Conservation (phyloP, 2,113 vertebrate genomes). For the Phalacrocorax pelagicus region DNA sequence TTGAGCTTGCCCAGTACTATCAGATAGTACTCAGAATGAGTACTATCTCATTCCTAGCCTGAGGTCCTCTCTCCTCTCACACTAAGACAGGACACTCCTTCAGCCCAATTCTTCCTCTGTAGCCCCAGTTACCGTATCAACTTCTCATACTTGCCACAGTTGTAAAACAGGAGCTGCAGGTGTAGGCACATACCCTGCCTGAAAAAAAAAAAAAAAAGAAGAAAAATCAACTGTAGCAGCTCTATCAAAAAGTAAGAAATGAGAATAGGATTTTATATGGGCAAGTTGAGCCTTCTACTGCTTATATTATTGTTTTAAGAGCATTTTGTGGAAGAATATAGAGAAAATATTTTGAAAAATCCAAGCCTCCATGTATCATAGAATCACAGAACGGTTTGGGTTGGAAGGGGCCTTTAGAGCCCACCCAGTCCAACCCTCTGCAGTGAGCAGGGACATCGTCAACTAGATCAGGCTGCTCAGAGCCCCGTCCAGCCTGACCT, state of each 20-base stretch:
- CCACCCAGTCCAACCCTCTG: background rate
- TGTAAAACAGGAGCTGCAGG: background rate
- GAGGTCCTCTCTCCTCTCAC: background rate
- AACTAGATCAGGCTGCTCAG: background rate
- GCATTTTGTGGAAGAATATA: background rate
- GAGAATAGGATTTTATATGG: background rate
- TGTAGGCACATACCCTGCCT: background rate
- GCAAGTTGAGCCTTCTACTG: background rate
- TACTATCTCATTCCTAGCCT: background rate
- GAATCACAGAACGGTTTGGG: background rate
- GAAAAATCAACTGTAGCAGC: background rate
- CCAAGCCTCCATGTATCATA: background rate
- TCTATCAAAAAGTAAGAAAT: background rate
- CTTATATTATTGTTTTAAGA: background rate
- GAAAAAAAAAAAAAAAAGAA: too few species aligned
- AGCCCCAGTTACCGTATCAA: background rate
- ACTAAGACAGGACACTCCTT: background rate
- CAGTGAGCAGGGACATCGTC: background rate
- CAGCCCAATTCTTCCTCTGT: background rate
- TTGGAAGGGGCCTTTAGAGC: background rate
- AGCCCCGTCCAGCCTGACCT: background rate
- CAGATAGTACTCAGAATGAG: background rate
- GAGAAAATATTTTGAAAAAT: background rate
- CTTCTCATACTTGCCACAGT: background rate
- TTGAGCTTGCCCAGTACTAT: background rate